phyloP scores from a whole-genome alignment of 2,888 invertebrate species.

The Melanotus villosus region DNA sequence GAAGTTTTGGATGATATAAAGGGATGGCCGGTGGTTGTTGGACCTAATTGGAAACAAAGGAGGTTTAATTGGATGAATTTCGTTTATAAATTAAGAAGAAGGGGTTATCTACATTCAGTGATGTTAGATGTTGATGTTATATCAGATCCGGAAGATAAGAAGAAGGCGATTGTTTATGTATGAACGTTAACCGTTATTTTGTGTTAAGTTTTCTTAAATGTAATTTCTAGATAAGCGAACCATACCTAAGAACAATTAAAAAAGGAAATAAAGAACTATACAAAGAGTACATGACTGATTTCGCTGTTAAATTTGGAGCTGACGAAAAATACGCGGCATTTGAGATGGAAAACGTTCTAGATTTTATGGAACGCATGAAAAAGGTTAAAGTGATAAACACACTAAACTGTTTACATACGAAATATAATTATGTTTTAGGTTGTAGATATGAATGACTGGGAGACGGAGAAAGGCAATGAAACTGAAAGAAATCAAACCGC shows the following conservation, averaged over 20 bases:
- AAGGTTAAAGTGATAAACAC: conserved; percentile 38
- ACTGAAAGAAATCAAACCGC: neutral
- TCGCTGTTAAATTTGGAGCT: conserved; percentile 53
- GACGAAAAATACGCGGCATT: conserved; percentile 40
- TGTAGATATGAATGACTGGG: neutral
- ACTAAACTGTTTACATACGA: neutral
- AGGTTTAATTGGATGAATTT: conserved; percentile 56
- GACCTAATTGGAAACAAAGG: conserved; percentile 50
- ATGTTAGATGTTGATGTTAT: conserved; percentile 49
- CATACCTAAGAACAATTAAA: conserved; percentile 2
- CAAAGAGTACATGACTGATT: conserved; percentile 42
- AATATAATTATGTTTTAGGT: neutral
- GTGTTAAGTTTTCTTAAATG: neutral
- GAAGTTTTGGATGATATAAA: conserved; percentile 45
- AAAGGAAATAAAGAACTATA: conserved; percentile 33
- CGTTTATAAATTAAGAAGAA: conserved; percentile 54
- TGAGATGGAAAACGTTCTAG: conserved; percentile 54
- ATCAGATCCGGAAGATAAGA: conserved; percentile 16
- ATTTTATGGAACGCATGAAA: conserved; percentile 54
- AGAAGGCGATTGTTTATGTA: no score
- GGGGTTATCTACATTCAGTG: conserved; percentile 54
- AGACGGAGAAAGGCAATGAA: neutral
- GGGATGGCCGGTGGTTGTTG: conserved; percentile 59
- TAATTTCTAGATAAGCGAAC: conserved; percentile 22
- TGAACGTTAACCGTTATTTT: neutral